Conservation (phyloP, 2,797 vertebrate species). For the Acanthis flammea region DNA sequence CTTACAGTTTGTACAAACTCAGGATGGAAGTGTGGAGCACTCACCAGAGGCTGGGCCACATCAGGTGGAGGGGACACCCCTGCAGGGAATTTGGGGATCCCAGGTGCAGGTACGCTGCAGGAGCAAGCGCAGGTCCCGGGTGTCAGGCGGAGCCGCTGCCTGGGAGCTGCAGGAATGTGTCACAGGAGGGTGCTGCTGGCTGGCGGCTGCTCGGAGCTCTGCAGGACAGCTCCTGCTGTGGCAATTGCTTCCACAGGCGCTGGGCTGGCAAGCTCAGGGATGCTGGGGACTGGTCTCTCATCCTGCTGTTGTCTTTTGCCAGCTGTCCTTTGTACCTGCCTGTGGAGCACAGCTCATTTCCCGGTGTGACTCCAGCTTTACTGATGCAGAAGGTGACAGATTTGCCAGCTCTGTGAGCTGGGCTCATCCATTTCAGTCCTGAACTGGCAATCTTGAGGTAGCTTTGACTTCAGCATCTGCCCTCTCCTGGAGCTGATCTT, state of each 20-base stretch:
- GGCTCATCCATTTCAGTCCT: background rate
- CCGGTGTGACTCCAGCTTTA: background rate
- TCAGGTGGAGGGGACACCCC: conserved; percentile 58
- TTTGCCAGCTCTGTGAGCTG: background rate
- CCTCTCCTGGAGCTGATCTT: background rate
- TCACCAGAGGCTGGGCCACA: conserved; percentile 65
- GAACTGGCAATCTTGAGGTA: background rate
- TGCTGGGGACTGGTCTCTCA: background rate
- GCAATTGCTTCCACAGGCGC: background rate
- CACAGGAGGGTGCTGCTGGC: conserved; percentile 29
- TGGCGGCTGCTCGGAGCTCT: background rate
- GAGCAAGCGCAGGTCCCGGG: background rate
- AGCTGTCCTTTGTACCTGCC: background rate
- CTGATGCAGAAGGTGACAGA: background rate
- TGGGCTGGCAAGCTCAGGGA: background rate
- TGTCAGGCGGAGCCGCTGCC: background rate
- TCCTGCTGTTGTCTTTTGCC: background rate
- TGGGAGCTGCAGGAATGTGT: background rate
- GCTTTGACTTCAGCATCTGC: background rate
- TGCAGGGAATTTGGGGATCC: background rate
- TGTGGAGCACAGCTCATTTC: background rate
- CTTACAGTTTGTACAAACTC: conserved; percentile 70
- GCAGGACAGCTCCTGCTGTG: background rate
- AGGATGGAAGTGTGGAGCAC: conserved; percentile 71
- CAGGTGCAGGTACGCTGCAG: background rate